phyloP scores from a whole-genome alignment of 1,140 invertebrate genomes.

The Temnothorax longispinosus region DNA sequence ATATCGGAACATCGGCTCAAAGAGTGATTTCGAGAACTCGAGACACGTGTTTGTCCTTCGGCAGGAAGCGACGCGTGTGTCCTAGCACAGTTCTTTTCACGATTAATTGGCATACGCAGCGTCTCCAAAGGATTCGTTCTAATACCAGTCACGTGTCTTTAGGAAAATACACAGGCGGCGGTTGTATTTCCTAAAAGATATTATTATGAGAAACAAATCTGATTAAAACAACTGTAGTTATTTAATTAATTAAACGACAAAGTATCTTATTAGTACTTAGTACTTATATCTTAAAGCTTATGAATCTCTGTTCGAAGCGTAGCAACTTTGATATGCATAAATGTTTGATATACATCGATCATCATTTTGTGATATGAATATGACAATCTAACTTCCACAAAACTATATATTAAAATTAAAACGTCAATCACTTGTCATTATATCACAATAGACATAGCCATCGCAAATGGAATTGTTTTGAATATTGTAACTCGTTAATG shows the following conservation, averaged over 20 bases:
- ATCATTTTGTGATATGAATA: neutral
- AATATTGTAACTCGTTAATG: conserved; percentile 8
- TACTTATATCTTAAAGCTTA: no score
- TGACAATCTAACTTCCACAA: neutral
- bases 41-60: conserved; percentile 67
- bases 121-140: neutral
- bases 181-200: neutral
- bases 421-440: conserved; percentile 31
- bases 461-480: neutral
- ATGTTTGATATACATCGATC: conserved; percentile 1
- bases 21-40: conserved; percentile 51
- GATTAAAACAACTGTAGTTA: neutral
- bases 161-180: neutral
- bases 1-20: conserved; percentile 13
- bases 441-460: neutral
- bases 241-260: neutral
- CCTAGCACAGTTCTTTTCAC: neutral
- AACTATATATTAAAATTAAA: neutral
- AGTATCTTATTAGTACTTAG: no score
- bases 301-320: neutral
- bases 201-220: neutral
- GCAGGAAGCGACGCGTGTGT: conserved; percentile 45
- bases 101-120: conserved; percentile 60
- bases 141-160: conserved; percentile 46
- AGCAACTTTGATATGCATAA: neutral